Evolutionary conservation across 2,888 invertebrate species (phyloP).

Genomic region (Germaria angustata): DNA sequence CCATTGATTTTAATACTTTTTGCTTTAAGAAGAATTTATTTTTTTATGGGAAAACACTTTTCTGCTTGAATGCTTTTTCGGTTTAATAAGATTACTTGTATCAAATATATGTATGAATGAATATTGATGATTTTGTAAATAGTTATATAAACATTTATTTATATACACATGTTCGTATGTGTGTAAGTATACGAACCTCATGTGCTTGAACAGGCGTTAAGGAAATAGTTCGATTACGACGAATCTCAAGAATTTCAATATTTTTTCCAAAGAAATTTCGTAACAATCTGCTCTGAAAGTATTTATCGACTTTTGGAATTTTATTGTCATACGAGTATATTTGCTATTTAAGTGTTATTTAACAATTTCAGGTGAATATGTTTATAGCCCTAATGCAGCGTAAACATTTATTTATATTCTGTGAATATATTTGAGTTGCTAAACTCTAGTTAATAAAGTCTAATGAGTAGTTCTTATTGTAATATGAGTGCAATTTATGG

Average conservation of each 20-base stretch:
- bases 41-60: slow-evolving; percentile 42
- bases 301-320: not conserved
- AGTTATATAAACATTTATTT: too few species aligned
- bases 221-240: not conserved
- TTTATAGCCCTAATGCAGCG: not conserved
- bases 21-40: too few species aligned
- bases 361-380: not conserved
- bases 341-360: slow-evolving; percentile 1
- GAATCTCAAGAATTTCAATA: too few species aligned
- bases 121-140: too few species aligned
- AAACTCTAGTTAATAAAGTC: not conserved
- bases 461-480: not conserved
- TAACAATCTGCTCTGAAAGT: too few species aligned
- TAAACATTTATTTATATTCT: not conserved
- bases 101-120: too few species aligned
- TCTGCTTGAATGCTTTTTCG: slow-evolving; percentile 19
- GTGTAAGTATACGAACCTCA: not conserved
- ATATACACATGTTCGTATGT: too few species aligned
- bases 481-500: not conserved
- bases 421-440: not conserved
- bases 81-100: too few species aligned
- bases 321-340: not conserved
- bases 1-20: too few species aligned
- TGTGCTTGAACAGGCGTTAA: not conserved
- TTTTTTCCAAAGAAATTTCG: too few species aligned